These are phyloP conservation scores for Nemopilema nomurai DNA, from an alignment of 30 jellyfish, hydroid and myxozoan species.

Conservation along the genomic window DNA sequence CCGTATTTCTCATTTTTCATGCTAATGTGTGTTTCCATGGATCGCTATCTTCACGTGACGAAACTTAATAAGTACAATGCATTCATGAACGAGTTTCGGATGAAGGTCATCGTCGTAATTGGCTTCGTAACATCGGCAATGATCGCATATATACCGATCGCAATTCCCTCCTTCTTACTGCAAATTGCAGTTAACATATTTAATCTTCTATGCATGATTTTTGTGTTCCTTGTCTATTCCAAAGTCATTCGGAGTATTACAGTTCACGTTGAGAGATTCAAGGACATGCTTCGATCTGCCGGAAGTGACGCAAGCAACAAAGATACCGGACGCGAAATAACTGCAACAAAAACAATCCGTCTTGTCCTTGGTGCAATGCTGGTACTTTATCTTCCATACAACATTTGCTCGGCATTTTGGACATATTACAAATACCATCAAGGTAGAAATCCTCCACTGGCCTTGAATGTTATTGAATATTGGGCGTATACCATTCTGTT, in stretches of 20 bases:
- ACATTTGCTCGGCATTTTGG: constrained; percentile 7
- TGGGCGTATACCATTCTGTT: constrained; percentile 6
- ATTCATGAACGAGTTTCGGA: constrained; percentile 41
- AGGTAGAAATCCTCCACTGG: neutral
- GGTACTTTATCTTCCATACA: constrained; percentile 37
- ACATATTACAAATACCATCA: constrained; percentile 12
- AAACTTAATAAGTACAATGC: constrained; percentile 35
- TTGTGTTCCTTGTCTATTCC: constrained; percentile 24
- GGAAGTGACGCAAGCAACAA: constrained; percentile 4
- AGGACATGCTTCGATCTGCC: neutral
- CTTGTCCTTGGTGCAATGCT: constrained; percentile 37
- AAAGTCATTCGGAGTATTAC: constrained; percentile 16
- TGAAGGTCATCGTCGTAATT: constrained; percentile 21
- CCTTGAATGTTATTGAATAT: neutral
- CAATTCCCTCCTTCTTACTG: constrained; percentile 2
- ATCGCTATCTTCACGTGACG: constrained; percentile 47
- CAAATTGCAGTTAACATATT: constrained; percentile 3
- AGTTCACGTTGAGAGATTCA: constrained; percentile 8
- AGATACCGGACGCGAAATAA: constrained; percentile 27
- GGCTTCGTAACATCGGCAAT: constrained; percentile 29
- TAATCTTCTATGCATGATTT: neutral
- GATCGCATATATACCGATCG: neutral
- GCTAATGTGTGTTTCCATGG: constrained; percentile 21
- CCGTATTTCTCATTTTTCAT: constrained; percentile 48
- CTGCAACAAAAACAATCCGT: constrained; percentile 53